These are phyloP conservation scores for Lophius americanus DNA, from an alignment of 2,797 vertebrate genomes.

Conservation along the genomic window DNA sequence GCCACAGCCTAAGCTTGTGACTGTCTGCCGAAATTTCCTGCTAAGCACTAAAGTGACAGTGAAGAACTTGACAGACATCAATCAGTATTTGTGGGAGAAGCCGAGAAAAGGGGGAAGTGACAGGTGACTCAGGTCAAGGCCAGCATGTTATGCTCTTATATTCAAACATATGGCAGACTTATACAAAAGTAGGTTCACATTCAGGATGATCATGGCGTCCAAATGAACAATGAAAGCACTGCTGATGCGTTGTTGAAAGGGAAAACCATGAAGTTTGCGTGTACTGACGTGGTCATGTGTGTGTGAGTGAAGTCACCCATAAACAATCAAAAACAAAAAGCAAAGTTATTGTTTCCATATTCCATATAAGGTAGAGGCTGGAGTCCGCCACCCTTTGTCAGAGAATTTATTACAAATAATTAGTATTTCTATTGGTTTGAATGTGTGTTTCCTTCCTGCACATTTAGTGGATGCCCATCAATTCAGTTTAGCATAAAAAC, in stretches of 20 bases:
- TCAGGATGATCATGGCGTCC: neutral
- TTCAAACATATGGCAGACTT: neutral
- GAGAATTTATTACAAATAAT: neutral
- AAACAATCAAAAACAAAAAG: too few species aligned
- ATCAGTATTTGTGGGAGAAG: conserved; percentile 38
- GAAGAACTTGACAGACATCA: conserved; percentile 56
- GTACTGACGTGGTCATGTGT: neutral
- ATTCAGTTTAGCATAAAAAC: too few species aligned
- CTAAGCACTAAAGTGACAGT: conserved; percentile 40
- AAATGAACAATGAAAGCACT: neutral
- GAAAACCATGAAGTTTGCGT: neutral
- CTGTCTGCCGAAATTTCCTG: conserved; percentile 47
- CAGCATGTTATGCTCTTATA: neutral
- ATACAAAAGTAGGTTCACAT: neutral
- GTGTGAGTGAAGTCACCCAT: neutral
- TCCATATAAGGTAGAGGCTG: too few species aligned
- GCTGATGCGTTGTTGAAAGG: neutral
- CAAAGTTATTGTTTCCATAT: too few species aligned
- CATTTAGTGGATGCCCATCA: neutral
- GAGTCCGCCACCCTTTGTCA: too few species aligned
- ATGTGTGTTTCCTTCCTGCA: neutral
- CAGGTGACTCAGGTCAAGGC: conserved; percentile 23
- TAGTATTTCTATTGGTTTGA: neutral
- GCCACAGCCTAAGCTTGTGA: conserved; percentile 26
- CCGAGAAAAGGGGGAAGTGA: neutral